phyloP scores from a whole-genome alignment of 92 coral and sea anemone species.

The Zoanthus sansibaricus region DNA sequence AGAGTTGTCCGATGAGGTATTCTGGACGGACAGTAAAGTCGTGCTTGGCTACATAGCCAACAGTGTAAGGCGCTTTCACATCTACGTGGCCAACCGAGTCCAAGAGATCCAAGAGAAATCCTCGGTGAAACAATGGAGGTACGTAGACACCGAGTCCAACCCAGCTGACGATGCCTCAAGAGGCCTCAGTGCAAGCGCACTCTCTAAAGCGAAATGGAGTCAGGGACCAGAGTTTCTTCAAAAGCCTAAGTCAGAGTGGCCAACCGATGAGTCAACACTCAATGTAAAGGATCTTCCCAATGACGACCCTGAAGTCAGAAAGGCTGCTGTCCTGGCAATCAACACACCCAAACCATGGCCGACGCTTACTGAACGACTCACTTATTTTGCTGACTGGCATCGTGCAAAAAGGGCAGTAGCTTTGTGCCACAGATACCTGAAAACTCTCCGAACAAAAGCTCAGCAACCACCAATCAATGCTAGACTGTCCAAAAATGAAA shows the following conservation, averaged over 20 bases:
- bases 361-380: conserved; percentile 1
- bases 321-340: not conserved
- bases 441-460: not conserved
- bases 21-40: conserved; percentile 43
- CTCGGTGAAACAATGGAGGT: conserved; percentile 30
- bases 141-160: conserved; percentile 22
- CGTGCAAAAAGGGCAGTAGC: conserved; percentile 41
- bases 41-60: conserved; percentile 41
- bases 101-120: conserved; percentile 14
- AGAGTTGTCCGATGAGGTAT: not conserved
- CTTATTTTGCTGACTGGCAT: conserved; percentile 41
- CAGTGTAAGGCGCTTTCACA: conserved; percentile 10
- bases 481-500: not conserved
- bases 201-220: conserved; percentile 9
- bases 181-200: conserved; percentile 2
- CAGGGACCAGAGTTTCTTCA: conserved; percentile 35
- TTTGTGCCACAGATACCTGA: conserved; percentile 6
- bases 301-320: conserved; percentile 26
- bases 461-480: not conserved
- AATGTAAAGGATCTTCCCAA: not conserved
- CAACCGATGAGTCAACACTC: not conserved
- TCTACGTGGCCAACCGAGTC: conserved; percentile 37
- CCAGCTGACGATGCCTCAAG: not conserved
- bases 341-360: not conserved
- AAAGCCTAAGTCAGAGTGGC: not conserved